phyloP scores from a whole-genome alignment of 2,797 vertebrate species.

The Podarcis lilfordi region DNA sequence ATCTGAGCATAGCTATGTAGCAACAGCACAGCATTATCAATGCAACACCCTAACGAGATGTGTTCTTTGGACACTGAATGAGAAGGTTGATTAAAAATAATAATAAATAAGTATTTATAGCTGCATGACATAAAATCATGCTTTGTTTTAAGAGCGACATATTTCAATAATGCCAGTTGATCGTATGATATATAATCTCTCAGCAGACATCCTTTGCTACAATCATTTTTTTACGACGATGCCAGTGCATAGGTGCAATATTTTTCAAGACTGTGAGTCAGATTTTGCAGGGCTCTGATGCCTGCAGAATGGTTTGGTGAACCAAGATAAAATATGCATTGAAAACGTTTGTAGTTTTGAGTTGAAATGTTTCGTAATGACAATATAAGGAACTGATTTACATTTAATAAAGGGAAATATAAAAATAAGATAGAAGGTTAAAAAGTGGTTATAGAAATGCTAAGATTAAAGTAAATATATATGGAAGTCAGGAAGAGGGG shows the following conservation, averaged over 20 bases:
- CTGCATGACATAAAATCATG: conserved; percentile 51
- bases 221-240: conserved; percentile 46
- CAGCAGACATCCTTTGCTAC: conserved; percentile 48
- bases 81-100: not conserved
- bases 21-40: conserved; percentile 35
- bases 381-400: no score
- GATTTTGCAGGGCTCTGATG: conserved; percentile 34
- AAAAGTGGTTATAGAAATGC: no score
- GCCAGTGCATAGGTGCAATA: conserved; percentile 45
- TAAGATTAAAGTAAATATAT: no score
- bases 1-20: conserved; percentile 37
- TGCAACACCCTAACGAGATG: conserved; percentile 36
- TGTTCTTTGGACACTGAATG: conserved; percentile 21
- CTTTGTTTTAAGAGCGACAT: conserved; percentile 51
- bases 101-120: conserved; percentile 47
- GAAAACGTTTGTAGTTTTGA: no score
- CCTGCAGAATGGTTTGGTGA: conserved; percentile 15
- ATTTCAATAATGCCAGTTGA: conserved; percentile 64
- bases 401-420: no score
- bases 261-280: conserved; percentile 38
- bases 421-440: no score
- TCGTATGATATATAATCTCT: conserved; percentile 54
- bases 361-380: no score
- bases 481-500: no score
- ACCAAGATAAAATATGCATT: conserved; percentile 28